A percentile compares a stretch with the other conserved stretches of the same genome.
These are phyloP conservation scores for Heliconius congener DNA, from an alignment of 1,140 invertebrate species.

Conservation along the genomic window DNA sequence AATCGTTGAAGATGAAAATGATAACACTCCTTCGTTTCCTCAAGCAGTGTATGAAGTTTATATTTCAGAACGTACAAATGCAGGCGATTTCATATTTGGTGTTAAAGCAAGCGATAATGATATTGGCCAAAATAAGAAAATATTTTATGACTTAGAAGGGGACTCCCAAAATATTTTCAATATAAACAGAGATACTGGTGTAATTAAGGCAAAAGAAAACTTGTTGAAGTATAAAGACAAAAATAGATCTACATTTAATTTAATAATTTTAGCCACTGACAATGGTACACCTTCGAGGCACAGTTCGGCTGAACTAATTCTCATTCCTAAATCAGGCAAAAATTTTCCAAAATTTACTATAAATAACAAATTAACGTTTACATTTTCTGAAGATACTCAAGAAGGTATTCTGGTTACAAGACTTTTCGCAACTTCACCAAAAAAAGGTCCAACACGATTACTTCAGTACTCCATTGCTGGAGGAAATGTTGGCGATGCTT, in stretches of 20 bases:
- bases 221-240: constrained; percentile 64
- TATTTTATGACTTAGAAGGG: constrained; percentile 89
- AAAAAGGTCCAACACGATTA: constrained; percentile 85
- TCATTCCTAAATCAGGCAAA: constrained; percentile 86
- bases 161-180: constrained; percentile 89
- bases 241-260: constrained; percentile 83
- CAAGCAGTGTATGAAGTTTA: constrained; percentile 87
- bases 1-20: constrained; percentile 90
- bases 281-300: constrained; percentile 84
- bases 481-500: constrained; percentile 93
- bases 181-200: constrained; percentile 90
- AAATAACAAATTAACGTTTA: constrained; percentile 86
- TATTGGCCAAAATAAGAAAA: constrained; percentile 88
- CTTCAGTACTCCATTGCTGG: constrained; percentile 93
- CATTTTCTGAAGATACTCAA: constrained; percentile 89
- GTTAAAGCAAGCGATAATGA: constrained; percentile 91
- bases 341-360: constrained; percentile 89
- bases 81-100: constrained; percentile 93
- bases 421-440: constrained; percentile 87
- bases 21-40: constrained; percentile 91
- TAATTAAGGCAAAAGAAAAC: constrained; percentile 87
- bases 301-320: constrained; percentile 85
- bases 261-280: constrained; percentile 89
- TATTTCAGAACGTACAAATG: constrained; percentile 88
- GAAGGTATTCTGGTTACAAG: constrained; percentile 88